Evolutionary conservation across 2,888 invertebrate genomes (phyloP).

Genomic region (Cerastis rubricosa): DNA sequence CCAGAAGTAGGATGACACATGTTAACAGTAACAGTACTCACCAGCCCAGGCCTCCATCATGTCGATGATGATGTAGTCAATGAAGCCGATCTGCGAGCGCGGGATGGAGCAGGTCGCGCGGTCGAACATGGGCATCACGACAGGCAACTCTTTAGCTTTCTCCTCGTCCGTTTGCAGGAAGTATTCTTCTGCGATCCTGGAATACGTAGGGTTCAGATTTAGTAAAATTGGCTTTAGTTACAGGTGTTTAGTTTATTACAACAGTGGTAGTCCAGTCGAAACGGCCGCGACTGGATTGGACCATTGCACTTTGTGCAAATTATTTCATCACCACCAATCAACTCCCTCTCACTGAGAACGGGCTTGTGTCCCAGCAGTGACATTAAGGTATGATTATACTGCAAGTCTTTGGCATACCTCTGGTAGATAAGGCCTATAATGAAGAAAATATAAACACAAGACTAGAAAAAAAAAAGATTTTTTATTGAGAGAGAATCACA

Average conservation of each 20-base stretch:
- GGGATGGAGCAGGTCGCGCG: constrained; percentile 98
- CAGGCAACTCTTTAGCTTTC: constrained; percentile 96
- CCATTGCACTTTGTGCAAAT: too few relatives aligned
- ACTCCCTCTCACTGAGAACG: too few relatives aligned
- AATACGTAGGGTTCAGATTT: background rate
- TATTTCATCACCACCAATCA: too few relatives aligned
- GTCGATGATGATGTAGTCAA: constrained; percentile 99
- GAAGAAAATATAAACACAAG: too few relatives aligned
- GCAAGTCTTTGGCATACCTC: too few relatives aligned
- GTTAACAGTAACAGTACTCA: constrained; percentile 78
- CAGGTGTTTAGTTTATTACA: background rate
- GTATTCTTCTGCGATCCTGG: constrained; percentile 98
- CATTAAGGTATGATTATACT: too few relatives aligned
- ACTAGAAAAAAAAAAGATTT: too few relatives aligned
- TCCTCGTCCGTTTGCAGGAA: constrained; percentile 99
- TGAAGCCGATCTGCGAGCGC: constrained; percentile 99
- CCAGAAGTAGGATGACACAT: background rate
- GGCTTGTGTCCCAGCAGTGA: too few relatives aligned
- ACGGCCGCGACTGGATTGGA: too few relatives aligned
- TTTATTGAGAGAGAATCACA: too few relatives aligned
- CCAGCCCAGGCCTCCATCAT: constrained; percentile 99
- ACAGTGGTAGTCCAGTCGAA: too few relatives aligned
- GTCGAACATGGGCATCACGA: constrained; percentile 99
- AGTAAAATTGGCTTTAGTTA: background rate
- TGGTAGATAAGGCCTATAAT: too few relatives aligned